Evolutionary conservation across 1,140 invertebrate species (phyloP), one percentile per base, ranked within the genome.

Genomic region (Phocides pigmalion): DNA sequence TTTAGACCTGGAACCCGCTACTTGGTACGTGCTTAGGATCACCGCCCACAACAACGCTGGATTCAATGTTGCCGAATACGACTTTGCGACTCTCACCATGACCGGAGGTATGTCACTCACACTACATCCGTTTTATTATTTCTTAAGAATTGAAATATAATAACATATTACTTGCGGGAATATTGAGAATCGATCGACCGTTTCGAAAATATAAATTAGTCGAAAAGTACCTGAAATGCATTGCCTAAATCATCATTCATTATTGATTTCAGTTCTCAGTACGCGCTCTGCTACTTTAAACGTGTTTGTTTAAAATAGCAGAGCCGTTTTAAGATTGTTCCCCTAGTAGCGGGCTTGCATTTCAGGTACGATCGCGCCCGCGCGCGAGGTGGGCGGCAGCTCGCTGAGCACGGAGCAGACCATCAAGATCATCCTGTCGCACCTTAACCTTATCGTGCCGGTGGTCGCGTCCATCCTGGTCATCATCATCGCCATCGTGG

Each of bases 1-100:
- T 75, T 3, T 62, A 90, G 98, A 98, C 82, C 90, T 99, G 68
- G 97, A 97, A 75, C 97, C 98, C 0, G 98, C 97, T 6, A 98
- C 95, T 15, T 98, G 97, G 97, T 99, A 99, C 84, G 95, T 97
- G 68, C 90, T 98, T 9, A 93, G 96, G 25, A 97, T 99, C 14
- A 98, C 97, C 2, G 98, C 98, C 15, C 97, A 98, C 89, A 99
- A 98, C 82, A 98, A 98, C 80, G 98, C 98, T 51, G 98, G 98
- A 39, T 98, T 98, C 71, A 97, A 97, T 16, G 97, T 98, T 25
- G 97, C 97, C 44, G 96, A 98, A 94, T 97, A 98, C 80, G 97
- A 98, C 92, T 99, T 99, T 89, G 97, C 97, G 12, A 99, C 98
- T 9, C 93, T 99, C 5, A 98, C 98, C 15, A 95, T 97, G 65